Base-by-base conservation (phyloP, 1,140 invertebrate species). In the Rhynchophorus ferrugineus region DNA sequence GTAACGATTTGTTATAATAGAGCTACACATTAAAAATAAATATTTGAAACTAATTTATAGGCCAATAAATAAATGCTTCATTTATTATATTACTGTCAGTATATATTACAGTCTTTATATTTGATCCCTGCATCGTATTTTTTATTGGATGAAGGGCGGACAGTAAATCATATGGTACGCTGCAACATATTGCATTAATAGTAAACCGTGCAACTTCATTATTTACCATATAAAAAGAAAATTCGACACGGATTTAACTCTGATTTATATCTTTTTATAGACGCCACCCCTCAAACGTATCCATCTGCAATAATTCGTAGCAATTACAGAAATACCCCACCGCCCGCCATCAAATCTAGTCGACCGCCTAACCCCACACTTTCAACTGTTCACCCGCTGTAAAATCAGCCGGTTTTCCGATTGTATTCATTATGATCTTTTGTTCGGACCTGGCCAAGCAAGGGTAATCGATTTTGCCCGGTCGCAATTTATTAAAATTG, bases 341-440 rank as follows among this genome's bases (percentile, higher is more conserved):
- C 35, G 37, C 42, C 29, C 9, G 44, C 43, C n/a, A n/a, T 18
- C 13, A 39, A 53, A 18, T 20, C 50, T 21, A 44, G 36, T 54
- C 37, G 21, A 29, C 7, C n/a, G 45, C 33, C 44, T 49, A 49
- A 44, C 41, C 41, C 53, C 47, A 44, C 53, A 49, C 46, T 33
- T 51, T 47, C 29, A 24, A 18, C 38, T 55, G 42, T 17, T 49
- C 41, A 49, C 37, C 53, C 53, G 24, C 42, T 33, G 53, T 55
- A 41, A 55, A 55, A 55, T 55, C 46, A 49, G 34, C 19, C 39
- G 17, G 42, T 35, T 44, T 49, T 55, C 42, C 47, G 46, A 49
- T 49, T 55, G 39, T 49, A 45, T 55, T 55, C 53, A 55, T 55
- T 55, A 55, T 44, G 41, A 38, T 38, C 53, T 49, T 54, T 55